Base-by-base conservation (phyloP, 2,888 invertebrate species). In the Eueremaeus valkanovi region DNA sequence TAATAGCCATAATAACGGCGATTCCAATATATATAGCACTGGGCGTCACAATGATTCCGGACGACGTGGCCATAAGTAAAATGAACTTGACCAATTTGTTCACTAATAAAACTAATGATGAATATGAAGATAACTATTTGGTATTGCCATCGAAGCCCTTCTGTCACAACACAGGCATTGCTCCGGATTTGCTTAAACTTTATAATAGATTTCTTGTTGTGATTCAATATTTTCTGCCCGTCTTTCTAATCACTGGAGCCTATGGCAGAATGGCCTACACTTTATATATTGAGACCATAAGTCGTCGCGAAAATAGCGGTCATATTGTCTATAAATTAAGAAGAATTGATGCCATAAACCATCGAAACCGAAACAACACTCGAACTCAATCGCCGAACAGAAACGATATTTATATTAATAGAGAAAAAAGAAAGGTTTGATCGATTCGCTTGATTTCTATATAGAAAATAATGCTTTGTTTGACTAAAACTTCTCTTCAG, bases 251-350 rank as follows among this genome's bases (percentile, higher is more conserved):
- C 81, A 89, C 90, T 73, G 91, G 88, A 81, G 92, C 92, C 18
- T 94, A 94, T 83, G 88, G 87, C 63, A 86, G 91, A 81, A 92
- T 93, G 88, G 91, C 90, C 0, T 86, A 89, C 81, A 88, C 89
- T 79, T 85, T 93, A 3, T 66, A 66, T 36, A 36, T 36, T n/a
- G 66, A 66, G 21, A 36, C 16, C 21, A 31, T 33, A 16, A 66
- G 36, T n/a, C 9, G 18, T n/a, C 36, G 36, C 6, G 36, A 36
- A 9, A 33, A 1, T 5, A 27, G 9, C 13, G 2, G 21, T 31
- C 66, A 36, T 18, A 5, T 66, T 5, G 66, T 21, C 31, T 66
- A 66, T 66, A 33, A 66, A 36, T 66, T 66, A 18, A 66, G 66
- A 66, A 29, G 66, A 66, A 33, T 66, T 33, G 66, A 66, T 66